These are phyloP conservation scores for Eumaeus atala DNA, from an alignment of 1,140 invertebrate species.

Conservation along the genomic window DNA sequence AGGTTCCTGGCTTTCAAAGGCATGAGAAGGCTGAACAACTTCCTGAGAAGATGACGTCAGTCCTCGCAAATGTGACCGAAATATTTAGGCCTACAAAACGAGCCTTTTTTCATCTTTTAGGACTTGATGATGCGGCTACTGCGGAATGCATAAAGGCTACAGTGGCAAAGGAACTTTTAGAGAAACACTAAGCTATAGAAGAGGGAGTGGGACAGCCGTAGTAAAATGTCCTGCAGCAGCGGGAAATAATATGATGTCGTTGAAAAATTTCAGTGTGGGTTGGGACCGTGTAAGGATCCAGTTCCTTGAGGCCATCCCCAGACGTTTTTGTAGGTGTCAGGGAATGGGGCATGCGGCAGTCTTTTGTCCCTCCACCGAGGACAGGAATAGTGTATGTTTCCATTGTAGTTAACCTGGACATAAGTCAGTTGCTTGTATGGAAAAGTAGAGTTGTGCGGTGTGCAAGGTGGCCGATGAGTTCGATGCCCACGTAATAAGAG, in stretches of 20 bases:
- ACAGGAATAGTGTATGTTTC: too few relatives aligned
- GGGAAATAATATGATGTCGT: too few relatives aligned
- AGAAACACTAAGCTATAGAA: background rate
- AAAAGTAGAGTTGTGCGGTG: too few relatives aligned
- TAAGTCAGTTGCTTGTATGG: too few relatives aligned
- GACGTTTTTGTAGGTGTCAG: too few relatives aligned
- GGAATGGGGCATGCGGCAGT: too few relatives aligned
- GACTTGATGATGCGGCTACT: too few relatives aligned
- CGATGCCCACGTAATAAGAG: too few relatives aligned
- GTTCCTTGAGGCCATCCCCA: slow-evolving; percentile 8
- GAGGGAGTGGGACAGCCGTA: slow-evolving; percentile 11
- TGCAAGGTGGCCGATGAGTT: too few relatives aligned
- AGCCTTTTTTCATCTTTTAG: slow-evolving; percentile 4
- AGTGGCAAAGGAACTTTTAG: slow-evolving; percentile 12
- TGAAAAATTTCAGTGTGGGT: too few relatives aligned
- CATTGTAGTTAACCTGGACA: too few relatives aligned
- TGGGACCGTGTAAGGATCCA: slow-evolving; percentile 12
- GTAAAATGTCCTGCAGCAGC: slow-evolving; percentile 19
- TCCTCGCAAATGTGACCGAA: background rate
- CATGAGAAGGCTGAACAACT: slow-evolving; percentile 22
- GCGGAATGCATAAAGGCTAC: slow-evolving; percentile 19
- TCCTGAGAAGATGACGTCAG: slow-evolving; percentile 12
- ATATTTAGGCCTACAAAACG: slow-evolving; percentile 18
- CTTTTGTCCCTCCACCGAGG: too few relatives aligned
- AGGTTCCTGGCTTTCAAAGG: slow-evolving; percentile 4